phyloP scores from a whole-genome alignment of 1,140 invertebrate species.

The Heliconius eleuchia region DNA sequence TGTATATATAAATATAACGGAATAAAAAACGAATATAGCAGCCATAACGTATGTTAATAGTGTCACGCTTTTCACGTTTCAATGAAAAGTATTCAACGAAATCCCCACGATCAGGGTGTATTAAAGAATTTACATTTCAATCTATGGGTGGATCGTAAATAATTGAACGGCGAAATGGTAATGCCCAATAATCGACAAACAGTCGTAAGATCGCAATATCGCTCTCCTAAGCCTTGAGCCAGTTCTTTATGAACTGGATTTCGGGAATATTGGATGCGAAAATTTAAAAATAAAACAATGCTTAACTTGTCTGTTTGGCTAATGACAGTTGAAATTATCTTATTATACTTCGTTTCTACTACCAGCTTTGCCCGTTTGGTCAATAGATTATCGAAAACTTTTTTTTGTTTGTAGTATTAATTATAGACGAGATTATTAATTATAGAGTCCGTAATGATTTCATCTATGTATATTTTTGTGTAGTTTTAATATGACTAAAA shows the following conservation, averaged over 20 bases:
- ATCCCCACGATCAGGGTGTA: slow-evolving; percentile 8
- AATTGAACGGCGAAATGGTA: slow-evolving; percentile 32
- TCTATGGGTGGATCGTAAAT: slow-evolving; percentile 20
- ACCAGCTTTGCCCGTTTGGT: too few species aligned
- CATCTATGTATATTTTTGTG: not conserved
- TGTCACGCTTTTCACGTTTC: not conserved
- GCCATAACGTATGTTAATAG: not conserved
- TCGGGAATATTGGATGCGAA: slow-evolving; percentile 52
- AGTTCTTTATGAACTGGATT: slow-evolving; percentile 57
- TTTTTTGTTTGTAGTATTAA: not conserved
- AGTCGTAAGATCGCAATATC: slow-evolving; percentile 50
- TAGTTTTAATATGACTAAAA: not conserved
- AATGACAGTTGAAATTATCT: not conserved
- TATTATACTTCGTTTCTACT: too few species aligned
- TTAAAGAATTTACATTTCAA: slow-evolving; percentile 22
- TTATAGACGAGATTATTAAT: not conserved
- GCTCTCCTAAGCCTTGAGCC: slow-evolving; percentile 41
- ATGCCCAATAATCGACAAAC: slow-evolving; percentile 43
- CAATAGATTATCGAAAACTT: too few species aligned
- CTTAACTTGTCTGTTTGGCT: not conserved
- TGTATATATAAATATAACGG: not conserved
- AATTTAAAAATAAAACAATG: not conserved
- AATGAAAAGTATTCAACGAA: slow-evolving; percentile 3
- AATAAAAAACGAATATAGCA: not conserved
- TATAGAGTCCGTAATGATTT: too few species aligned